Evolutionary conservation across 2,888 invertebrate genomes (phyloP), one percentile per base, ranked within the genome.

Genomic region (Ophion costatus): DNA sequence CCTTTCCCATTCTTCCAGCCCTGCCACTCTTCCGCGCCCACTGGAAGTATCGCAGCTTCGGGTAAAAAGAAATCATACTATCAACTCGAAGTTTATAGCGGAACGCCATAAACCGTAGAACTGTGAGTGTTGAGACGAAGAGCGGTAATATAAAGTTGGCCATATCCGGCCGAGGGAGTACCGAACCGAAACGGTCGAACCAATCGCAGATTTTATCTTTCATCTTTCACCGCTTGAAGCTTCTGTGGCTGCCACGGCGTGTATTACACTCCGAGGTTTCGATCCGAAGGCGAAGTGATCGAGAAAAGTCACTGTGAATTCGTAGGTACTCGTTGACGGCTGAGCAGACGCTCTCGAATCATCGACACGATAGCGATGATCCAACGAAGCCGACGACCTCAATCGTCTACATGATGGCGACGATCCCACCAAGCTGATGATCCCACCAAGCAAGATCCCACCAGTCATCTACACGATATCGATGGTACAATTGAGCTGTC

Each of bases 181-280:
- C 51, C 83, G 64, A 69, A 69, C 69, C 67, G 79, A 84, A 90
- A 88, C 85, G 85, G 33, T 84, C 81, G 87, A 80, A 80, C 87
- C 88, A 88, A 88, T 89, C 88, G 88, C 84, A 38, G 84, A 89
- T 51, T 87, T 38, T 61, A 90, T 91, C 90, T 91, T 91, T 91
- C 90, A 91, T 91, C 91, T 90, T 90, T 87, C 79, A 88, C 90
- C 90, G 90, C 89, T 73, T 78, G 74, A 38, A 38, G 61, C 74
- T 75, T 38, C 64, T 80, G 71, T 51, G 57, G 74, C 59, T 78
- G 61, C 80, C 83, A 63, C 76, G 4, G 45, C 45, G 42, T 42
- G 22, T 22, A 51, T 61, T 29, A 51, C 75, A 75, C n/a, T 66
- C 63, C 4, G 7, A 63, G 69, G 57, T 42, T 63, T 22, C 45